Conservation (phyloP, 2,113 vertebrate species). For the Carassius gibelio region DNA sequence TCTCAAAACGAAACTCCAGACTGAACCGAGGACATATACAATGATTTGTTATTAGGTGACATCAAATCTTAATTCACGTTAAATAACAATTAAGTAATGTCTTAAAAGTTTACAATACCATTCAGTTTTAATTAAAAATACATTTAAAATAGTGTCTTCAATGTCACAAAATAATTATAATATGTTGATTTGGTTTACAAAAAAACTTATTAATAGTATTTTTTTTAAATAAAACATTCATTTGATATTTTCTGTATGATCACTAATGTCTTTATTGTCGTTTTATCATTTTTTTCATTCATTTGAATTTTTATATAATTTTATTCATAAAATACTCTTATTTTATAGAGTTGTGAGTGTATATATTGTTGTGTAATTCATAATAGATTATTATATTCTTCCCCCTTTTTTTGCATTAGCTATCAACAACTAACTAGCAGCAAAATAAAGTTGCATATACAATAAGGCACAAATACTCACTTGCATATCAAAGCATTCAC, state of each 20-base stretch:
- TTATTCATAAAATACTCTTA: no score
- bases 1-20: background rate
- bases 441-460: background rate
- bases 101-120: background rate
- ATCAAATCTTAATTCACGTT: background rate
- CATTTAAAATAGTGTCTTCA: background rate
- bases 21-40: background rate
- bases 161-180: background rate
- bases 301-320: background rate
- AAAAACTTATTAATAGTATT: no score
- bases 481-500: background rate
- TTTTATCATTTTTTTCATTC: background rate
- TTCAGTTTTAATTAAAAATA: background rate
- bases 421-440: background rate
- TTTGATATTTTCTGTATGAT: no score
- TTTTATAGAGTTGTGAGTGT: background rate
- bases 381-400: background rate
- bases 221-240: no score
- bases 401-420: background rate
- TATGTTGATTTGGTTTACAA: no score
- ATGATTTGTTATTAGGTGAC: background rate
- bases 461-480: slow-evolving; percentile 1
- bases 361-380: background rate
- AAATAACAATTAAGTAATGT: background rate
- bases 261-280: background rate